Percentiles rank a stretch among this genome's conserved stretches.
These are phyloP conservation scores for Dufourea novaeangliae DNA, from an alignment of 1,140 invertebrate species.

Conservation along the genomic window DNA sequence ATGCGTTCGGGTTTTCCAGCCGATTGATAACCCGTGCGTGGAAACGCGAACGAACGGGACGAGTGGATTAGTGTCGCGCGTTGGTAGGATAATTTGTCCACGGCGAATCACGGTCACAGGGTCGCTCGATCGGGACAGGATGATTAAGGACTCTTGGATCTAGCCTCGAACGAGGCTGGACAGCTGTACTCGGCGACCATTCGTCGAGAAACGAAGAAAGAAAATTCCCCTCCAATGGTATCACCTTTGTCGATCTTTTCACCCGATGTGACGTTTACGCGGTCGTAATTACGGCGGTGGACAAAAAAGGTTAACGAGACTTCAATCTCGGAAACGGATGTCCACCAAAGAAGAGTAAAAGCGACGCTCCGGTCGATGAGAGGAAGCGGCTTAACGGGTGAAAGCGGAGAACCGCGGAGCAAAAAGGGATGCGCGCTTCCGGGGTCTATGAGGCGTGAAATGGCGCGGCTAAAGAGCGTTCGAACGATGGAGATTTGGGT, in stretches of 20 bases:
- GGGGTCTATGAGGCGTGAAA: slow-evolving; percentile 23
- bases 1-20: not conserved
- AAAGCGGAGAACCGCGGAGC: slow-evolving; percentile 18
- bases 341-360: slow-evolving; percentile 2
- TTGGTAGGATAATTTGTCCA: not conserved
- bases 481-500: not conserved
- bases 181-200: not conserved
- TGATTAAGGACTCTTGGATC: not conserved
- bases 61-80: not conserved
- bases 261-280: not conserved
- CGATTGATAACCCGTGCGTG: not conserved
- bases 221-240: too few relatives aligned
- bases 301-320: not conserved
- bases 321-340: not conserved
- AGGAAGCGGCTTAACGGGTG: not conserved
- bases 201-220: not conserved
- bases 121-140: not conserved
- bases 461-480: not conserved
- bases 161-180: not conserved
- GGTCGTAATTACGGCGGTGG: not conserved
- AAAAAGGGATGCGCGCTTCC: too few relatives aligned
- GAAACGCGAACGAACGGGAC: not conserved
- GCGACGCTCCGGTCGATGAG: not conserved
- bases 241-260: not conserved
- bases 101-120: not conserved